phyloP scores from a whole-genome alignment of 2,888 invertebrate species.

The Seladonia tumulorum region DNA sequence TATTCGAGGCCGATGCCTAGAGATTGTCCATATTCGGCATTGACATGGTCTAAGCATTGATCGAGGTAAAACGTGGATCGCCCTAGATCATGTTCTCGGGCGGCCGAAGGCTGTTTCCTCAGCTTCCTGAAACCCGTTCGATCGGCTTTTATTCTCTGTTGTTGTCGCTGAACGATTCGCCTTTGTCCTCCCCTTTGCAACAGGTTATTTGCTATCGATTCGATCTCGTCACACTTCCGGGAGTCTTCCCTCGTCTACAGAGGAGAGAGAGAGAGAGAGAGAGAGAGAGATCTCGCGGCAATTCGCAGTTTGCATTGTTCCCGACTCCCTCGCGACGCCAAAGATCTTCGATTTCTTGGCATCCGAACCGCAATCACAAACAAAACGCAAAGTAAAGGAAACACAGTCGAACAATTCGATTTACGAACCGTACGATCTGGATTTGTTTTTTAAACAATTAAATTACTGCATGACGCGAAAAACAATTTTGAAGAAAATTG shows the following conservation, averaged over 20 bases:
- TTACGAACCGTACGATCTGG: too few relatives aligned
- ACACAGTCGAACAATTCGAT: too few relatives aligned
- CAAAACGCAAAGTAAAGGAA: too few relatives aligned
- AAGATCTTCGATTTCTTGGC: slow-evolving; percentile 10
- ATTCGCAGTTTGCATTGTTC: slow-evolving; percentile 38
- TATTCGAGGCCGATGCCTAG: slow-evolving; percentile 37
- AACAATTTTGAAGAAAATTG: too few relatives aligned
- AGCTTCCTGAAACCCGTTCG: slow-evolving; percentile 48
- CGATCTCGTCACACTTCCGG: slow-evolving; percentile 63
- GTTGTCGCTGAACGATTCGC: slow-evolving; percentile 33
- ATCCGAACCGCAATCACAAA: background rate
- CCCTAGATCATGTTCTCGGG: slow-evolving; percentile 48
- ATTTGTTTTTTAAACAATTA: too few relatives aligned
- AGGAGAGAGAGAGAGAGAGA: background rate
- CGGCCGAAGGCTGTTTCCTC: slow-evolving; percentile 47
- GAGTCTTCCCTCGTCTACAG: slow-evolving; percentile 43
- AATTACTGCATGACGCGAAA: too few relatives aligned
- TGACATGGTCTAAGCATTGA: slow-evolving; percentile 46
- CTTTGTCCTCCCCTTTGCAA: slow-evolving; percentile 56
- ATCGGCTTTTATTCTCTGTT: slow-evolving; percentile 34
- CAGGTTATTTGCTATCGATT: slow-evolving; percentile 58
- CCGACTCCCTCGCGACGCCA: slow-evolving; percentile 12
- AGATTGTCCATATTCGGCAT: slow-evolving; percentile 40
- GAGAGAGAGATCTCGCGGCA: slow-evolving; percentile 4
- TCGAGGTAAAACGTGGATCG: slow-evolving; percentile 54